Conservation (phyloP, 2,797 vertebrate species). For the Smutsia temminckii region DNA sequence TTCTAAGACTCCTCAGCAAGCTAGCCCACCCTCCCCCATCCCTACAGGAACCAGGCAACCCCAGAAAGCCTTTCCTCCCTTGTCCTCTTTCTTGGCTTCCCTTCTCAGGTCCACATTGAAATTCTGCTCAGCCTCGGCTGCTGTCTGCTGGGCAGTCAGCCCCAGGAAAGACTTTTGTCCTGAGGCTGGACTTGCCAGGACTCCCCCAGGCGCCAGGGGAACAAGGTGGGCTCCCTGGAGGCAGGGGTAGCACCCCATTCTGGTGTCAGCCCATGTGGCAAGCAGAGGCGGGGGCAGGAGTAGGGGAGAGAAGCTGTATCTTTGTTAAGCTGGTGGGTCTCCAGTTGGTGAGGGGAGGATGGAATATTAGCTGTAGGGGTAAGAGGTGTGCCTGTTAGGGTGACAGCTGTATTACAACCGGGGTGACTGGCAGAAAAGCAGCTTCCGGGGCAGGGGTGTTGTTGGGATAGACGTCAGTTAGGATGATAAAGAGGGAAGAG, state of each 20-base stretch:
- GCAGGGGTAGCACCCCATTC: neutral
- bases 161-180: constrained; percentile 71
- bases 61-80: constrained; percentile 56
- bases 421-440: neutral
- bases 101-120: constrained; percentile 69
- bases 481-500: constrained; percentile 18
- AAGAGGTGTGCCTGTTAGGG: neutral
- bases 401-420: neutral
- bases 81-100: constrained; percentile 62
- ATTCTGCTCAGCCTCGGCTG: constrained; percentile 77
- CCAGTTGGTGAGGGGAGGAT: neutral
- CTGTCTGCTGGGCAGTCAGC: constrained; percentile 75
- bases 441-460: neutral
- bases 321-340: neutral
- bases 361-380: neutral
- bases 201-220: constrained; percentile 22
- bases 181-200: constrained; percentile 66
- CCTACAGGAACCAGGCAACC: neutral
- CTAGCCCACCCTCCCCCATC: neutral
- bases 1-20: neutral
- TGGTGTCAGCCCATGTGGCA: neutral
- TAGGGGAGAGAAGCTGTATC: neutral
- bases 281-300: neutral
- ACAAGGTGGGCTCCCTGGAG: constrained; percentile 59
- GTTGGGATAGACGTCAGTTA: neutral